Evolutionary conservation across 1,140 invertebrate species (phyloP).

Genomic region (Akabosia matsudoensis): DNA sequence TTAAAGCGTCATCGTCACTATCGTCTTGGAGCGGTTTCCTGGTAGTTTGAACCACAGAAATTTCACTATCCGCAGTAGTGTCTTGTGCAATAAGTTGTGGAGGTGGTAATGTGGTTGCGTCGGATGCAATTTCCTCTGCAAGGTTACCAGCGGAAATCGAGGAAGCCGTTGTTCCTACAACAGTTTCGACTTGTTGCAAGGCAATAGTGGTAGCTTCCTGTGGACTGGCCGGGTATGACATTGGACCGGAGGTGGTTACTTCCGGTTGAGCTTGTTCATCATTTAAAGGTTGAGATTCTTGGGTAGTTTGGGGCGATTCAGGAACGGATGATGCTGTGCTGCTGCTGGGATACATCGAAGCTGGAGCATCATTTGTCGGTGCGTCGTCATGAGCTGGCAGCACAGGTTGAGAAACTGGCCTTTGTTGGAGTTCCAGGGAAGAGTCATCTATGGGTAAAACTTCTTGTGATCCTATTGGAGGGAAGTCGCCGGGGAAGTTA

Average conservation of each 20-base stretch:
- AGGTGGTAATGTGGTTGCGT: neutral
- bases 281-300: neutral
- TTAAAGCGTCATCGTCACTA: neutral
- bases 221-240: neutral
- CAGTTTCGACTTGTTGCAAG: neutral
- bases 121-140: neutral
- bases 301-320: neutral
- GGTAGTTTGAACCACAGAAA: neutral
- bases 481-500: neutral
- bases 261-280: neutral
- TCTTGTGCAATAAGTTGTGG: neutral
- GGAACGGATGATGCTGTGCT: neutral
- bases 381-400: neutral
- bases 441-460: neutral
- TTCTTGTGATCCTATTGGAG: neutral
- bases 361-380: neutral
- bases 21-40: neutral
- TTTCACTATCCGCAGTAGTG: neutral
- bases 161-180: neutral
- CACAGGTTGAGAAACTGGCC: neutral
- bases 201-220: neutral
- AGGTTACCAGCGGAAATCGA: no score
- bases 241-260: neutral
- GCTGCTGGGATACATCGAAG: neutral
- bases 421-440: neutral